Evolutionary conservation across 2,888 invertebrate species (phyloP).

Genomic region (Cerceris ruficornis): DNA sequence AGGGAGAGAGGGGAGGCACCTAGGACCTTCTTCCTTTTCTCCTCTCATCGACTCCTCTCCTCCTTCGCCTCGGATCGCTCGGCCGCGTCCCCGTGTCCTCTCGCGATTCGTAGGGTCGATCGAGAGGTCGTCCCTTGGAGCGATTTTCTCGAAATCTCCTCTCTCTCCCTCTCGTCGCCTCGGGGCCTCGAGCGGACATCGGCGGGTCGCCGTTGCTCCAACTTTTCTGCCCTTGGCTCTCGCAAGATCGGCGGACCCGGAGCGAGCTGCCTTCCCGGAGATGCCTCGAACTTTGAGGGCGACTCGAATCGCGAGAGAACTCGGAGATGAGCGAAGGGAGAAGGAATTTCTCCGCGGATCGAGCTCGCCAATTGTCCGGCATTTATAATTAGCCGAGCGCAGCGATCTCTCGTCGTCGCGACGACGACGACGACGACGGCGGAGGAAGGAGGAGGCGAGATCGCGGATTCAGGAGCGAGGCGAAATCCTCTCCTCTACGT

Average conservation of each 20-base stretch:
- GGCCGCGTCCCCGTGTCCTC: conserved; percentile 4
- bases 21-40: conserved; percentile 68
- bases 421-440: not conserved
- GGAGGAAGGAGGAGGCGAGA: conserved; percentile 22
- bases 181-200: no score
- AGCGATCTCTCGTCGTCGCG: conserved; percentile 13
- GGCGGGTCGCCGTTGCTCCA: no score
- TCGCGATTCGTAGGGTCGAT: no score
- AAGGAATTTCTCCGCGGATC: not conserved
- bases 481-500: conserved; percentile 10
- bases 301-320: no score
- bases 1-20: conserved; percentile 56
- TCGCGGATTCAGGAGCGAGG: conserved; percentile 35
- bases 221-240: no score
- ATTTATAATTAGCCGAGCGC: conserved; percentile 38
- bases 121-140: not conserved
- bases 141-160: not conserved
- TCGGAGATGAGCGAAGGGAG: no score
- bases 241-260: no score
- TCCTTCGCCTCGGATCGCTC: conserved; percentile 9
- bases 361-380: not conserved
- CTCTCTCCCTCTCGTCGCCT: no score
- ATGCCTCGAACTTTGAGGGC: no score
- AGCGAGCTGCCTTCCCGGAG: no score
- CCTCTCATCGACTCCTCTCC: conserved; percentile 26